These are phyloP conservation scores for Pelvicachromis taeniatus DNA, from an alignment of 2,113 vertebrate species.

Conservation along the genomic window DNA sequence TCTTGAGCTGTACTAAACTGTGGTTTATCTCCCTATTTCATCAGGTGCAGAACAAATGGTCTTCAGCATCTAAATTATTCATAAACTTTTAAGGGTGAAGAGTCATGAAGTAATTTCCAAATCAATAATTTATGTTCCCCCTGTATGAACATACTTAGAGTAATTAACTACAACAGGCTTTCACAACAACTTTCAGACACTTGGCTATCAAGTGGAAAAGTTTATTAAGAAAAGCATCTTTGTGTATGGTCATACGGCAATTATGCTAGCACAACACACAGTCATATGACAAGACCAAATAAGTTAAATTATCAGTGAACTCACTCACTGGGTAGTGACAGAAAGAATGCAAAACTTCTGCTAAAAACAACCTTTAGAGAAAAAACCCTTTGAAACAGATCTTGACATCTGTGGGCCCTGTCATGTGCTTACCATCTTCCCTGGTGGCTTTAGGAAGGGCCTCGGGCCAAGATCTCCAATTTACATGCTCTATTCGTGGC, in stretches of 20 bases:
- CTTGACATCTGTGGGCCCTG: neutral
- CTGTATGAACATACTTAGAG: neutral
- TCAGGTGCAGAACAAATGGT: neutral
- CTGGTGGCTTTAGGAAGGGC: slow-evolving; percentile 6
- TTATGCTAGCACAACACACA: neutral
- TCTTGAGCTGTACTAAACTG: neutral
- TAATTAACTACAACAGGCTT: neutral
- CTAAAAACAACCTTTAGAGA: neutral
- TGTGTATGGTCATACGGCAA: neutral
- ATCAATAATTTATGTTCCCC: neutral
- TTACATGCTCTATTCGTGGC: slow-evolving; percentile 20
- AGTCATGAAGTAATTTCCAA: neutral
- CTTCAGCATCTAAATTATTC: slow-evolving; percentile 27
- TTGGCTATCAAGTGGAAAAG: neutral
- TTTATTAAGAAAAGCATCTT: neutral
- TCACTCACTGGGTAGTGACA: neutral
- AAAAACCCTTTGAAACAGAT: neutral
- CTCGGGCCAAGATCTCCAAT: neutral
- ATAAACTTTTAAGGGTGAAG: neutral
- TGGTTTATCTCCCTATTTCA: neutral
- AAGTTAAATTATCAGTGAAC: neutral
- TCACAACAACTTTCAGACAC: neutral
- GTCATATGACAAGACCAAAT: slow-evolving; percentile 1
- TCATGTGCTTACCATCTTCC: slow-evolving; percentile 51
- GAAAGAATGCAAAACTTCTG: neutral